Evolutionary conservation across 2,797 vertebrate genomes (phyloP), one percentile per base, ranked within the genome.

Genomic region (Oceanodroma leucorhoa): DNA sequence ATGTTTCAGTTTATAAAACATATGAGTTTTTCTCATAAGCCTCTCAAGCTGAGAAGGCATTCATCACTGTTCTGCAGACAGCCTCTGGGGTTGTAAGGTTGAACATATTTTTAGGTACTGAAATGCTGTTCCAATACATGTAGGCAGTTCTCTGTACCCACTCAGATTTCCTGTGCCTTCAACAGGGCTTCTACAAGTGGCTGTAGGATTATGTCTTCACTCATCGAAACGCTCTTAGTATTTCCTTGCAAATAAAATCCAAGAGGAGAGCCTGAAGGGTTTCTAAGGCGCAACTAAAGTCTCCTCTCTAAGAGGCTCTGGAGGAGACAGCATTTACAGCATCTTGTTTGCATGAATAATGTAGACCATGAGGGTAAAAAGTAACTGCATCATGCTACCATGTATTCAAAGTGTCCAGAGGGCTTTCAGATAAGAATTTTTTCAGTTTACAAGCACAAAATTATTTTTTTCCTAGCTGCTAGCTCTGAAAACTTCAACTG

Each of bases 341-440:
- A 4, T 82, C 87, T 92, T 92, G 84, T 97, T 94, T 95, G 77
- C 89, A 96, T 96, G 65, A 95, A 96, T 93, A 94, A 95, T 93
- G 62, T 54, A 96, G 91, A 87, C 41, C 21, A n/a, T 88, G 65
- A 88, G 58, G 58, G 50, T 83, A 43, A 88, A 88, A 86, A 93
- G 82, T 40, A 91, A 87, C 58, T 32, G 72, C 51, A 62, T 82
- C 77, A 11, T 32, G 26, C 60, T 79, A 79, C 65, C 3, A 0
- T 10, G 73, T 58, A 86, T 65, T 85, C 69, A 38, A 22, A 86
- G 34, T 43, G 85, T 79, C 91, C 93, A 91, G 58, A 57, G 36
- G 76, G 61, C 65, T 91, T 95, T 71, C 53, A 83, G 53, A 92
- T 70, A 58, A 79, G 54, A 71, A 14, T 73, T 73, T 79, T 87